phyloP scores from a whole-genome alignment of 2,797 vertebrate species.

The Benthosema pterotum region DNA sequence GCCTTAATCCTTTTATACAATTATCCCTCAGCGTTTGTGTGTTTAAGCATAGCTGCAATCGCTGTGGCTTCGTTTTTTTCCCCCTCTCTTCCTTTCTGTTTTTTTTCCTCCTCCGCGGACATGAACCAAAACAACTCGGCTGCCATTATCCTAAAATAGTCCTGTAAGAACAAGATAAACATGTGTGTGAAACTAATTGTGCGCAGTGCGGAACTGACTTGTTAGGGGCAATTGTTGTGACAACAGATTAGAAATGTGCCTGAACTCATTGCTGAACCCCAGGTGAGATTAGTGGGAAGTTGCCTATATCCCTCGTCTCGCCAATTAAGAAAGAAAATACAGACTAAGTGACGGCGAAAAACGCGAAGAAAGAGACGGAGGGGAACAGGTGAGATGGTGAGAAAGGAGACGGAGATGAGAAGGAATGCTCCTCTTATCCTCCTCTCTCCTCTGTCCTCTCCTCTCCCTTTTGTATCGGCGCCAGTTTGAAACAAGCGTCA shows the following conservation, averaged over 20 bases:
- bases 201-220: slow-evolving; percentile 37
- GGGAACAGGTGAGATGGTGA: slow-evolving; percentile 17
- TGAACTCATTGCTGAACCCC: slow-evolving; percentile 45
- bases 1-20: slow-evolving; percentile 68
- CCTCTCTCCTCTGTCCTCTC: slow-evolving; percentile 5
- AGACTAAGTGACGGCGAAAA: slow-evolving; percentile 31
- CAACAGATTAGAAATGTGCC: slow-evolving; percentile 69
- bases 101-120: slow-evolving; percentile 39
- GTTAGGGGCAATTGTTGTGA: slow-evolving; percentile 62
- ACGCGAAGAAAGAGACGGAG: slow-evolving; percentile 33
- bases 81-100: too few species aligned
- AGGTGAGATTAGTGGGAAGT: slow-evolving; percentile 55
- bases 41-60: slow-evolving; percentile 55
- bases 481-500: slow-evolving; percentile 17
- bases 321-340: slow-evolving; percentile 37
- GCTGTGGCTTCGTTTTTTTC: slow-evolving; percentile 48
- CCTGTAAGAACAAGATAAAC: slow-evolving; percentile 66
- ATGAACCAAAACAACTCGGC: slow-evolving; percentile 68
- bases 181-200: slow-evolving; percentile 66
- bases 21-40: slow-evolving; percentile 63
- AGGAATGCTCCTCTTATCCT: slow-evolving; percentile 4
- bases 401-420: slow-evolving; percentile 19
- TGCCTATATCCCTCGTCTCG: slow-evolving; percentile 53
- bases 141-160: slow-evolving; percentile 65
- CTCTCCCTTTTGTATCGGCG: slow-evolving; percentile 31